A percentile compares a stretch with the other conserved stretches of the same genome.
Evolutionary conservation across 1,140 invertebrate species (phyloP).

Genomic region (Phortica variegata): DNA sequence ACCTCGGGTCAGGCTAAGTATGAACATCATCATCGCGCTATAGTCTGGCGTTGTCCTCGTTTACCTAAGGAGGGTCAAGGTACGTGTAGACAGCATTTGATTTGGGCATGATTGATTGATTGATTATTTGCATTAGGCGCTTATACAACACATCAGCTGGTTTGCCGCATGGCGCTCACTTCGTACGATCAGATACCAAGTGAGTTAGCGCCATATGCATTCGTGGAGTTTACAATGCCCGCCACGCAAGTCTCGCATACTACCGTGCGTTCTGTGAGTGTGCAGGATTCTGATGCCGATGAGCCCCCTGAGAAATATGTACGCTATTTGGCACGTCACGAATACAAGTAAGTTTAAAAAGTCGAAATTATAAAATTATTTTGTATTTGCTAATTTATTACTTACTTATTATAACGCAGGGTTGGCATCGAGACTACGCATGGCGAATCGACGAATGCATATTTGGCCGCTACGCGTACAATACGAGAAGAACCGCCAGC

Average conservation of each 20-base stretch:
- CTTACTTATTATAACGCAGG: constrained; percentile 57
- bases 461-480: constrained; percentile 68
- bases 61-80: constrained; percentile 97
- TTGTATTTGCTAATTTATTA: too few species aligned
- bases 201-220: constrained; percentile 81
- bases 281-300: constrained; percentile 83
- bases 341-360: constrained; percentile 77
- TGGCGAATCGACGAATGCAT: constrained; percentile 73
- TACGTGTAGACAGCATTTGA: constrained; percentile 51
- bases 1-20: constrained; percentile 98
- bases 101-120: not conserved
- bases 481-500: constrained; percentile 54
- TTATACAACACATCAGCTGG: constrained; percentile 93
- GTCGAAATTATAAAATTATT: too few species aligned
- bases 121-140: constrained; percentile 68
- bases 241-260: constrained; percentile 96
- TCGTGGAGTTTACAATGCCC: constrained; percentile 98
- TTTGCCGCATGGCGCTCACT: constrained; percentile 89
- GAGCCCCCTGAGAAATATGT: constrained; percentile 99
- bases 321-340: constrained; percentile 92
- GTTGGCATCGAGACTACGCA: constrained; percentile 83
- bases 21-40: constrained; percentile 94
- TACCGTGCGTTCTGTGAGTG: constrained; percentile 91
- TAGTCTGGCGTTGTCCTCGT: constrained; percentile 96
- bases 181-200: constrained; percentile 97